Percentiles rank a stretch among this genome's conserved stretches.
These are phyloP conservation scores for Parasteatoda tepidariorum DNA, from an alignment of 1,140 invertebrate genomes.

Conservation along the genomic window DNA sequence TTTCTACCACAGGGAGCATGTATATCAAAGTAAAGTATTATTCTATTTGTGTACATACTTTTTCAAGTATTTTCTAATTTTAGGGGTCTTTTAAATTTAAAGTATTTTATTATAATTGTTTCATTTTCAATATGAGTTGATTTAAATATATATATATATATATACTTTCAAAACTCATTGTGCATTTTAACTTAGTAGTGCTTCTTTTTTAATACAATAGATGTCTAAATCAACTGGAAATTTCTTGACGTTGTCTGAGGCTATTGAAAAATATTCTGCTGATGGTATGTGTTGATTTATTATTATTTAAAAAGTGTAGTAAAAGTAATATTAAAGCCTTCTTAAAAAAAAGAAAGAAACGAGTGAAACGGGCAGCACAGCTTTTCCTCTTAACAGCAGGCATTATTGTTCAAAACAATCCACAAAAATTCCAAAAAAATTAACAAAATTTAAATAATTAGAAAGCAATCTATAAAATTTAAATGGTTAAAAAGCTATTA, in stretches of 20 bases:
- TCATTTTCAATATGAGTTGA: neutral
- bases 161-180: neutral
- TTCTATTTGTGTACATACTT: conserved; percentile 11
- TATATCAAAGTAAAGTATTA: too few species aligned
- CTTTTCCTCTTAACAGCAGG: too few species aligned
- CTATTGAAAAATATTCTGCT: conserved; percentile 93
- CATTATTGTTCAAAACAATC: too few species aligned
- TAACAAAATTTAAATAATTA: too few species aligned
- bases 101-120: neutral
- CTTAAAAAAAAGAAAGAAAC: conserved; percentile 7
- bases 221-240: conserved; percentile 99
- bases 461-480: too few species aligned
- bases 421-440: too few species aligned
- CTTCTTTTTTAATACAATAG: conserved; percentile 67
- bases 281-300: conserved; percentile 88
- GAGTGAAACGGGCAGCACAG: too few species aligned
- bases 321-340: too few species aligned
- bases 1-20: too few species aligned
- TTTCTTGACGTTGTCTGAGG: conserved; percentile 92
- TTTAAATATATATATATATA: neutral
- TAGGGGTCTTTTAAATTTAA: neutral
- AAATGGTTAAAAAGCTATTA: too few species aligned
- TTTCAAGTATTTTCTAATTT: neutral
- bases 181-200: neutral
- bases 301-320: too few species aligned